Conservation (phyloP, 1,140 invertebrate genomes). For the Acromyrmex echinatior region DNA sequence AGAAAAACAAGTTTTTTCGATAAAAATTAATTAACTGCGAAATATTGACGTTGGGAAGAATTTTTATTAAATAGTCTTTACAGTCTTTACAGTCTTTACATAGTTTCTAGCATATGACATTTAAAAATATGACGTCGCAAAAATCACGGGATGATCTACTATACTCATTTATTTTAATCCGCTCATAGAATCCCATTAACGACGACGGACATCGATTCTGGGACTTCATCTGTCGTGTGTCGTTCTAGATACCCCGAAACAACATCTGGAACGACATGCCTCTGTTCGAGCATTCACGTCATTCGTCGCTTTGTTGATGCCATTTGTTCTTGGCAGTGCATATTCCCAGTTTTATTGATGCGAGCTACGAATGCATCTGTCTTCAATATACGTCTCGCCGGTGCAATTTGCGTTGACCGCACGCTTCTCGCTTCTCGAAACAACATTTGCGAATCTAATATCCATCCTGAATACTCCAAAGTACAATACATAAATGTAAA, state of each 20-base stretch:
- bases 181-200: constrained; percentile 27
- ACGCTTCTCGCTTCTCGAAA: not conserved
- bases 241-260: constrained; percentile 38
- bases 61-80: not conserved
- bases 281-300: constrained; percentile 21
- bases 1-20: not conserved
- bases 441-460: constrained; percentile 16
- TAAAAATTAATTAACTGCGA: constrained; percentile 16
- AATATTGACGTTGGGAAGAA: not conserved
- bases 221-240: constrained; percentile 29
- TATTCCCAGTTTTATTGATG: constrained; percentile 17
- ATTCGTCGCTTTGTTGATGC: constrained; percentile 39
- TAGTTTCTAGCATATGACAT: not conserved
- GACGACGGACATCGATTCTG: constrained; percentile 24
- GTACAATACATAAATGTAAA: not conserved
- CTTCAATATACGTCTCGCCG: constrained; percentile 27
- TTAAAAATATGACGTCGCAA: not conserved
- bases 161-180: constrained; percentile 27
- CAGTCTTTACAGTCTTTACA: too few relatives aligned
- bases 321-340: constrained; percentile 38
- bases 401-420: constrained; percentile 28
- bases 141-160: constrained; percentile 1
- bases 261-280: constrained; percentile 27
- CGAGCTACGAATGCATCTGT: constrained; percentile 31
- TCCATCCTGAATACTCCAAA: not conserved